These are phyloP conservation scores for Hemichromis elongatus DNA, from an alignment of 2,113 vertebrate species.

Conservation along the genomic window DNA sequence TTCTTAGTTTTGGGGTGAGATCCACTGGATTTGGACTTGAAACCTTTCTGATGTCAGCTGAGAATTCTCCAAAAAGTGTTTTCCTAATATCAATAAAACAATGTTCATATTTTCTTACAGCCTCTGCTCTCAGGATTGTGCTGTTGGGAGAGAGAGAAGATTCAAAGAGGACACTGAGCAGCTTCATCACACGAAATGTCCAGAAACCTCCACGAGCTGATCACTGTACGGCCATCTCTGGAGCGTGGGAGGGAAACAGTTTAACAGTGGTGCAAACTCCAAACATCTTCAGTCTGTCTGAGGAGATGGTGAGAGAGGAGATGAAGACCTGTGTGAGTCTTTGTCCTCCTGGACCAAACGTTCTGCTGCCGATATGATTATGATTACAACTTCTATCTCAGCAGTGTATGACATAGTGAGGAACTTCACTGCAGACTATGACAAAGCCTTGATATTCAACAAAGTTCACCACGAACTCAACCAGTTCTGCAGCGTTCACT, in stretches of 20 bases:
- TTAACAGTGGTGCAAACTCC: background rate
- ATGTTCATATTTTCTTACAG: background rate
- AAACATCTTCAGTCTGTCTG: background rate
- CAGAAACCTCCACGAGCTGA: background rate
- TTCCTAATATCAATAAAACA: fast-evolving
- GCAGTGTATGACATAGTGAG: conserved; percentile 93
- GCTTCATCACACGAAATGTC: background rate
- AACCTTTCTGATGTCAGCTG: fast-evolving
- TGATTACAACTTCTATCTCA: background rate
- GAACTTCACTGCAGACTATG: conserved; percentile 96
- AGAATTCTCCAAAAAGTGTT: background rate
- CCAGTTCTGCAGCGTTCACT: conserved; percentile 98
- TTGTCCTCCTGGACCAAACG: background rate
- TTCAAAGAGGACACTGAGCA: background rate
- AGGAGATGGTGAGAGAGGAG: background rate
- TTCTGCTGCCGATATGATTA: background rate
- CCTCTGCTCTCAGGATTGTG: background rate
- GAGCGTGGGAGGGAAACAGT: fast-evolving
- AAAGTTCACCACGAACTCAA: conserved; percentile 99
- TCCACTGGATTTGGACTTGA: background rate
- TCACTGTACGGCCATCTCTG: background rate
- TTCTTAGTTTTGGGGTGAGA: background rate
- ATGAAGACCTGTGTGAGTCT: background rate
- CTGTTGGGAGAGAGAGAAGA: background rate
- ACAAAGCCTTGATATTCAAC: conserved; percentile 98